Conservation (phyloP, 2,797 vertebrate species). For the Lophius americanus region DNA sequence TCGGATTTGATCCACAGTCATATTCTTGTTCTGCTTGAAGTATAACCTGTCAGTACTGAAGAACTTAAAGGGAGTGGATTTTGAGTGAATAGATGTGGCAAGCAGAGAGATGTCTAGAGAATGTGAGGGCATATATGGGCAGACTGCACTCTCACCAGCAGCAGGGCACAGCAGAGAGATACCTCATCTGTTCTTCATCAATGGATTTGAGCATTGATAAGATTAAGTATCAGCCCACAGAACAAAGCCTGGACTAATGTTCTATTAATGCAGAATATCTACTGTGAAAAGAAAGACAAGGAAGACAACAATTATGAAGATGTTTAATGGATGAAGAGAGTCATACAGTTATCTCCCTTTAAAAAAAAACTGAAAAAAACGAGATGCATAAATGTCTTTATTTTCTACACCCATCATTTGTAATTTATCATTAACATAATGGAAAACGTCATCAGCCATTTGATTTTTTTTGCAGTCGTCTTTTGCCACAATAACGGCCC, state of each 20-base stretch:
- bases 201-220: slow-evolving; percentile 73
- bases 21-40: slow-evolving; percentile 24
- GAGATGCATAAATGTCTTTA: no score
- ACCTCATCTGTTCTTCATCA: slow-evolving; percentile 74
- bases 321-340: no score
- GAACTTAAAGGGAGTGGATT: slow-evolving; percentile 53
- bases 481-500: no score
- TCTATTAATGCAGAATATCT: slow-evolving; percentile 7
- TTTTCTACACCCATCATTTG: no score
- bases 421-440: no score
- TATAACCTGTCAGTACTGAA: slow-evolving; percentile 33
- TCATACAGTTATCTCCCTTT: no score
- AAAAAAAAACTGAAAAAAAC: no score
- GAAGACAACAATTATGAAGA: background rate
- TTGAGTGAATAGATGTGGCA: slow-evolving; percentile 58
- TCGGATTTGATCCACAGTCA: slow-evolving; percentile 25
- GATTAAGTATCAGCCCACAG: slow-evolving; percentile 60
- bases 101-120: slow-evolving; percentile 55
- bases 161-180: background rate
- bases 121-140: slow-evolving; percentile 45
- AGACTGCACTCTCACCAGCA: slow-evolving; percentile 50
- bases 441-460: no score
- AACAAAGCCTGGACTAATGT: slow-evolving; percentile 39
- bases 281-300: slow-evolving; percentile 4
- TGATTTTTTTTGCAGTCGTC: no score